Evolutionary conservation across 2,888 invertebrate species (phyloP).

Genomic region (Tiliacea aurago): DNA sequence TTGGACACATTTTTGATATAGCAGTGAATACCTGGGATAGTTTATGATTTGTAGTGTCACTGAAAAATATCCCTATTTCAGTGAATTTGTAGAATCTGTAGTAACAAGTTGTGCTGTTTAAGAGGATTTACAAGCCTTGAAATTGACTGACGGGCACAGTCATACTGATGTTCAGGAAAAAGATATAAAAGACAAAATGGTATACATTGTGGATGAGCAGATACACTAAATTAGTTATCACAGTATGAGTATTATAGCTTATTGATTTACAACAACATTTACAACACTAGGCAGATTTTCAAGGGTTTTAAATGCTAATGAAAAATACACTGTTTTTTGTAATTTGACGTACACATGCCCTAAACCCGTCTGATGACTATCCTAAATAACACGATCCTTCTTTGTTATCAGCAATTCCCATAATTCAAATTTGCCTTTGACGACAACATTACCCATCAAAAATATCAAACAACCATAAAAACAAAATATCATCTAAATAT

Average conservation of each 20-base stretch:
- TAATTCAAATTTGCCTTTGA: not conserved
- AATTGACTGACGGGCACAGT: not conserved
- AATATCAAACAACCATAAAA: constrained; percentile 21
- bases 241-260: not conserved
- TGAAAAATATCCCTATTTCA: constrained; percentile 54
- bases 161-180: not conserved
- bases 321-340: too few relatives aligned
- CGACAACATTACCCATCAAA: constrained; percentile 25
- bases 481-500: constrained; percentile 64
- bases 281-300: not conserved
- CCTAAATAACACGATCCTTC: not conserved
- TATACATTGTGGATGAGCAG: not conserved
- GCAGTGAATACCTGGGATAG: constrained; percentile 57
- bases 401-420: not conserved
- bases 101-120: constrained; percentile 22
- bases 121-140: constrained; percentile 7
- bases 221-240: not conserved
- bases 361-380: too few relatives aligned
- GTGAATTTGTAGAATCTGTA: constrained; percentile 31
- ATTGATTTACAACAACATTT: not conserved
- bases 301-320: not conserved
- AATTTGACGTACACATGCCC: not conserved
- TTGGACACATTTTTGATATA: constrained; percentile 67
- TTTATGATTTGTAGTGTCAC: constrained; percentile 61
- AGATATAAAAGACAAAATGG: not conserved